phyloP scores from a whole-genome alignment of 2,888 invertebrate species.

The Trimorus sp. region DNA sequence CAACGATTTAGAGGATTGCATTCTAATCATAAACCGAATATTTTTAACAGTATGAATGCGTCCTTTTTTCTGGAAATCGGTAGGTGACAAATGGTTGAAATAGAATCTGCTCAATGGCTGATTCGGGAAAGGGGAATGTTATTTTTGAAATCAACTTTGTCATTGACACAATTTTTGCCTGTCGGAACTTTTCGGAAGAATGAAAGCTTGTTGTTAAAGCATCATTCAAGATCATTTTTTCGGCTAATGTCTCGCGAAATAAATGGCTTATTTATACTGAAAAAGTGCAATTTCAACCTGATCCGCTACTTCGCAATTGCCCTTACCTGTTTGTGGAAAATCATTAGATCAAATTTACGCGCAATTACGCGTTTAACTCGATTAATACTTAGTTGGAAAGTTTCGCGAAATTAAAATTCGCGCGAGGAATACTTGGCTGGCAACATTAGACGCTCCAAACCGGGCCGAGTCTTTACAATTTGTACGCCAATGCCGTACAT shows the following conservation, averaged over 20 bases:
- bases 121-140: neutral
- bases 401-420: slow-evolving; percentile 29
- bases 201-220: neutral
- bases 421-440: slow-evolving; percentile 16
- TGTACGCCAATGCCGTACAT: slow-evolving; percentile 36
- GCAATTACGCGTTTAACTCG: slow-evolving; percentile 25
- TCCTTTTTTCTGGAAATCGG: too few species aligned
- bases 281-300: neutral
- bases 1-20: too few species aligned
- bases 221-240: neutral
- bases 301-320: neutral
- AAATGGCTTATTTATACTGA: neutral
- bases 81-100: too few species aligned
- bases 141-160: neutral
- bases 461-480: slow-evolving; percentile 30
- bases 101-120: too few species aligned
- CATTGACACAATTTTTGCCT: neutral
- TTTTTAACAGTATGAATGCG: too few species aligned
- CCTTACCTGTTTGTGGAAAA: neutral
- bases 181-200: neutral
- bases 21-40: too few species aligned
- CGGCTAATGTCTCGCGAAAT: neutral
- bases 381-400: slow-evolving; percentile 30
- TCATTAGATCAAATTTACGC: slow-evolving; percentile 15
- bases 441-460: slow-evolving; percentile 9